Percentiles rank a stretch among this genome's conserved stretches.
Conservation (phyloP, 2,797 vertebrate species). For the Lutjanus argentimaculatus region DNA sequence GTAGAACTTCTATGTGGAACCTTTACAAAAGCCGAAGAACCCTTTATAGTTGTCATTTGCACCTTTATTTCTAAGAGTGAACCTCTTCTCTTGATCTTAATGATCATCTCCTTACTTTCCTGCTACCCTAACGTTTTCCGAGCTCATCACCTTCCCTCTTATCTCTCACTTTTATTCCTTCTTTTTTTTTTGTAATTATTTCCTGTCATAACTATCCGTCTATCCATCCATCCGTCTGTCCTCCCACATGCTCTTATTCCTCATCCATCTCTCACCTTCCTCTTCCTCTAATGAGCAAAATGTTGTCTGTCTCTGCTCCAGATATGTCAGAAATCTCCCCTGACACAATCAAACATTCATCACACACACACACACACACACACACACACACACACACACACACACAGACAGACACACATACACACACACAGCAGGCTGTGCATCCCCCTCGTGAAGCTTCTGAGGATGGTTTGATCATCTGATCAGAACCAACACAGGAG, state of each 20-base stretch:
- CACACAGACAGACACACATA: background rate
- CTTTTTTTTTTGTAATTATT: slow-evolving; percentile 34
- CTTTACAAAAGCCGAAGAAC: too few relatives aligned
- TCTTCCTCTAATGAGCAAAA: slow-evolving; percentile 69
- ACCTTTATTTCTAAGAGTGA: too few relatives aligned
- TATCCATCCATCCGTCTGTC: slow-evolving; percentile 28
- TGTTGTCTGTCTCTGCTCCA: slow-evolving; percentile 72
- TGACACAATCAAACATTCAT: slow-evolving; percentile 79
- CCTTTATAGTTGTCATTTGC: too few relatives aligned
- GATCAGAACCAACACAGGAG: slow-evolving; percentile 35
- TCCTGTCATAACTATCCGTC: slow-evolving; percentile 30
- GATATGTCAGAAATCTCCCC: slow-evolving; percentile 75
- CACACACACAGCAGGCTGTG: background rate
- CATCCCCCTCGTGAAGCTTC: slow-evolving; percentile 34
- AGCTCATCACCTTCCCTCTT: background rate
- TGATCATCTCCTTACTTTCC: slow-evolving; percentile 12
- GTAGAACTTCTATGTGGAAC: too few relatives aligned
- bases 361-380: slow-evolving; percentile 8
- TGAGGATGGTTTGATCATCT: slow-evolving; percentile 55
- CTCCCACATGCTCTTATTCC: slow-evolving; percentile 19
- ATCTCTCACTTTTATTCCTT: slow-evolving; percentile 1
- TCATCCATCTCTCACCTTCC: slow-evolving; percentile 67
- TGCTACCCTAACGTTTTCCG: background rate
- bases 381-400: slow-evolving; percentile 41
- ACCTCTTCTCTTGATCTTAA: slow-evolving; percentile 6